These are phyloP conservation scores for Platygyra sinensis DNA, from an alignment of 64 coral and sea anemone genomes.

Conservation along the genomic window DNA sequence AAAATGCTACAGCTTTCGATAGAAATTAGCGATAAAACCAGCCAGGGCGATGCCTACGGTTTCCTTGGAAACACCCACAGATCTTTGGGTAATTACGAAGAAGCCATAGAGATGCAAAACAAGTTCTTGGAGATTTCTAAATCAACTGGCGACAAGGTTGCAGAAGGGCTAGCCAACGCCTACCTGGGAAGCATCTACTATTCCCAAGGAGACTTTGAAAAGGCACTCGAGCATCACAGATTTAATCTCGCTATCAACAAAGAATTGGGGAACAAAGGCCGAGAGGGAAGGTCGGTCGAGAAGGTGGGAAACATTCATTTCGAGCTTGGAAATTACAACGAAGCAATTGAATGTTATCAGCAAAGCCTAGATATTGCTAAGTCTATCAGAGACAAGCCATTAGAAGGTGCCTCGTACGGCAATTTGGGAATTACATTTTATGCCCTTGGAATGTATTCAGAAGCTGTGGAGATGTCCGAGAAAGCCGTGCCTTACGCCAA, in stretches of 20 bases:
- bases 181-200: slow-evolving; percentile 26
- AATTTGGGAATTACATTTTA: slow-evolving; percentile 20
- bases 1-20: background rate
- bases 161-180: slow-evolving; percentile 3
- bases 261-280: slow-evolving; percentile 4
- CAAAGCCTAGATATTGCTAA: slow-evolving; percentile 25
- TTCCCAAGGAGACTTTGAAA: slow-evolving; percentile 5
- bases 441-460: slow-evolving; percentile 31
- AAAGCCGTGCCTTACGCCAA: slow-evolving; percentile 27
- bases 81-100: slow-evolving; percentile 26
- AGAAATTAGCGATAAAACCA: slow-evolving; percentile 22
- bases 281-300: slow-evolving; percentile 17
- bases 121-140: slow-evolving; percentile 30
- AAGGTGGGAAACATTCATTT: slow-evolving; percentile 26
- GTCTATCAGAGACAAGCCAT: slow-evolving; percentile 29
- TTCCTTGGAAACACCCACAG: slow-evolving; percentile 22
- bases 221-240: slow-evolving; percentile 12
- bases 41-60: slow-evolving; percentile 14
- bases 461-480: slow-evolving; percentile 14
- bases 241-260: background rate
- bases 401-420: slow-evolving; percentile 35
- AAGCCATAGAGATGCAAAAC: slow-evolving; percentile 8
- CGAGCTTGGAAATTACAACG: background rate
- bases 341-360: slow-evolving; percentile 26
- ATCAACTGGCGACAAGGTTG: slow-evolving; percentile 11